These are phyloP conservation scores for Melopsittacus undulatus DNA, from an alignment of 2,797 vertebrate species.

Conservation along the genomic window DNA sequence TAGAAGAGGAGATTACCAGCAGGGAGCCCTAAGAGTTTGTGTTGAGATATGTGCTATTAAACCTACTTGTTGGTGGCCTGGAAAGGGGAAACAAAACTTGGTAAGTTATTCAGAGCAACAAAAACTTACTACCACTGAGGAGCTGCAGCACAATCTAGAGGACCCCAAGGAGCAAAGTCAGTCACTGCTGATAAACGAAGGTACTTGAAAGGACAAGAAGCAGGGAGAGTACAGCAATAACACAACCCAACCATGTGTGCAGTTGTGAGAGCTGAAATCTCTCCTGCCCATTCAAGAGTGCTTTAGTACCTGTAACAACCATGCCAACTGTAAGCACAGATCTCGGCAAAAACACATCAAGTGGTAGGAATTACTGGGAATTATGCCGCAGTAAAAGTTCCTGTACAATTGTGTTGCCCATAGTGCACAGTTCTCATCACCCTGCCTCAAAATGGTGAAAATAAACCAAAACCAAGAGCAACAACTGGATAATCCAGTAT, in stretches of 20 bases:
- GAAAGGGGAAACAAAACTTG: background rate
- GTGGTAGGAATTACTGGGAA: background rate
- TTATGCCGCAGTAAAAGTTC: background rate
- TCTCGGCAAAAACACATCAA: background rate
- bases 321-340: background rate
- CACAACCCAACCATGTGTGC: background rate
- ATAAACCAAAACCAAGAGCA: background rate
- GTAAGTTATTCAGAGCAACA: background rate
- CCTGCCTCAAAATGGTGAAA: background rate
- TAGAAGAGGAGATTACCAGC: conserved; percentile 30
- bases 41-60: background rate
- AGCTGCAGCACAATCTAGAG: background rate
- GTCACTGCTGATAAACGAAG: background rate
- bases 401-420: background rate
- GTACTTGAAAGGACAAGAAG: background rate
- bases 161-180: background rate
- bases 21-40: background rate
- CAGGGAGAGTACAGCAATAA: background rate
- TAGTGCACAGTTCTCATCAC: background rate
- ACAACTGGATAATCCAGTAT: background rate
- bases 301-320: background rate
- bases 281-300: background rate
- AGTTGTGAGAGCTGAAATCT: background rate
- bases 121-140: background rate
- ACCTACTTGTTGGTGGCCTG: background rate